Base-by-base conservation (phyloP, 1,140 invertebrate species). In the Eciton burchellii region DNA sequence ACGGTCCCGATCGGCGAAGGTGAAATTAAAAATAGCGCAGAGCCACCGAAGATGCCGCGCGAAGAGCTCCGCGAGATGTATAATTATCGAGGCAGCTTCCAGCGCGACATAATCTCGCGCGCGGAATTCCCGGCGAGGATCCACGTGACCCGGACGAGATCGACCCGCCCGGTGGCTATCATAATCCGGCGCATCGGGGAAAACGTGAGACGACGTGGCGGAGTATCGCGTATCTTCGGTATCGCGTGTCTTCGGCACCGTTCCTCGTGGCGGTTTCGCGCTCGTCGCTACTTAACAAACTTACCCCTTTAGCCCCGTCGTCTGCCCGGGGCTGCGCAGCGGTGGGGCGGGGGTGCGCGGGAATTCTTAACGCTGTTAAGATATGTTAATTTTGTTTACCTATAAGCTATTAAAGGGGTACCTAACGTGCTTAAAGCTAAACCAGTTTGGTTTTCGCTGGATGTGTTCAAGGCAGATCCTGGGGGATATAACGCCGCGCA, bases 331-430 rank as follows among this genome's bases (percentile, higher is more conserved):
- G 66, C 47, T 49, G 66, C 35, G 35, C 82, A 84, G 74, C 87
- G 81, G 68, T 70, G 83, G 86, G 65, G 86, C 70, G 87, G 90
- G n/a, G 90, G 88, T 43, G 89, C 87, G 82, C 84, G 89, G 91
- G 93, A 94, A 93, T 94, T 94, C 93, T 93, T 94, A 94, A 94
- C 92, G 89, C 92, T 93, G 93, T 94, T 94, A 94, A 93, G 92
- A 93, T 94, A 94, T 94, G 93, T 93, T 94, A 94, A 94, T 94
- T 93, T 93, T 94, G 92, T 94, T 94, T 94, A 94, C 93, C 93
- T 93, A 94, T 94, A 93, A 94, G 93, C 93, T 94, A 93, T 93
- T 94, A 94, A 94, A 93, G 93, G 91, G 91, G 89, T 90, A 79
- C 91, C 91, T 93, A 93, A 94, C 92, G 89, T 92, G 91, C 92